Base-by-base conservation (phyloP, 2,888 invertebrate genomes). In the Phania funesta region DNA sequence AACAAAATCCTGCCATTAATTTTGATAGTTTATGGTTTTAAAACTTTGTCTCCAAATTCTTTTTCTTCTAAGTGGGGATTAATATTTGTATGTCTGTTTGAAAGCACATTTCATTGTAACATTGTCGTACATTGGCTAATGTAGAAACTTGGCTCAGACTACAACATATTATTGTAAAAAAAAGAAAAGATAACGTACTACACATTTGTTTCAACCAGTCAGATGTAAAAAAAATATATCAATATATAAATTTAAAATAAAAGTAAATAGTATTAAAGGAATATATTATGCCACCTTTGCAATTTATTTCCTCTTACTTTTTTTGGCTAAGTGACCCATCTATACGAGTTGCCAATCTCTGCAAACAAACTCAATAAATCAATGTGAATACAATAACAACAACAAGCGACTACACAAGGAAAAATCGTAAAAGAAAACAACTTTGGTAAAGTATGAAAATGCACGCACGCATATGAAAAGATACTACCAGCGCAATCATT, bases 341-440 rank as follows among this genome's bases (percentile, higher is more conserved):
- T 75, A 54, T 75, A 74, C 64, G 29, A 75, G 64, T 64, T 80
- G 74, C 74, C 80, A 80, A 80, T 80, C 75, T 56, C 70, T 62
- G 74, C 80, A 70, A 68, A 75, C 54, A 32, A 75, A 74, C 48
- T 60, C 44, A 68, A 80, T 80, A 80, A 80, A 80, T 80, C 80
- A 80, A 67, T 46, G 79, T 44, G 50, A 44, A 64, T 46, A 29
- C 26, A 60, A 65, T 24, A 18, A 18, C 20, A 65, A 24, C 13
- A 24, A 41, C 26, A 11, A 13, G 20, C 5, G 38, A 22, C 3
- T 18, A 35, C n/a, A 11, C 24, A 18, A 41, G 7, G 24, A 16
- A 46, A 58, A 9, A 74, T 26, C 9, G 18, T 11, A 38, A 65
- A 52, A 75, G 35, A 20, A 26, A 60, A 54, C 60, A n/a, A n/a